Base-by-base conservation (phyloP, 2,797 vertebrate species). In the Monodelphis domestica region DNA sequence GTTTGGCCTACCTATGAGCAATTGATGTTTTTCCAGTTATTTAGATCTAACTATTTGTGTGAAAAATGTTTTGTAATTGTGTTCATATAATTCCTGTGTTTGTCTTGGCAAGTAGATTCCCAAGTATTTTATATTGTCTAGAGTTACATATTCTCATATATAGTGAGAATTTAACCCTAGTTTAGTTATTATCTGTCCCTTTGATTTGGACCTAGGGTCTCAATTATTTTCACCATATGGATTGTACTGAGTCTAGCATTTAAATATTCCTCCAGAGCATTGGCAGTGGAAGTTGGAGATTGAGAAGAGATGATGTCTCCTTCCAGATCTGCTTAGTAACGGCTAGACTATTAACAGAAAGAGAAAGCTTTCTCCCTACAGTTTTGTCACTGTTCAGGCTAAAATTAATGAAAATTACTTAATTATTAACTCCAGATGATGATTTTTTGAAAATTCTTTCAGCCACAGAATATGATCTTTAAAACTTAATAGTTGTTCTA, bases 391-490 rank as follows among this genome's bases (percentile, higher is more conserved):
- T 96, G 59, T 89, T 57, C 93, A n/a, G 56, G 91, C 55, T 94
- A 70, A 38, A 89, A 63, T 95, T 93, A 95, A 97, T 93, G 91
- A 92, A 93, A 94, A 91, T 93, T 57, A 53, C 87, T 97, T 94
- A 90, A 92, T 94, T 90, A 94, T 94, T 95, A 95, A 95, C 57
- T 96, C 87, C 89, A 29, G 94, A 88, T 95, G 89, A 53, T 88
- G 90, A 93, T 89, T 5, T 12, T 90, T 91, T 51, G 90, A 92
- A 52, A 91, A 6, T 30, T 89, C 84, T 94, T 95, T 93, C 90
- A 96, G 70, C 53, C 63, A 89, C 57, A 91, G 87, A 91, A 89
- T 94, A 50, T 90, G 54, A 92, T 54, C 88, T 92, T 84, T 33
- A 90, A 93, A 94, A 89, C 70, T 78, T 55, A 78, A 10, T 38